These are phyloP conservation scores for Casuarius casuarius DNA, from an alignment of 2,113 vertebrate species.

Conservation along the genomic window DNA sequence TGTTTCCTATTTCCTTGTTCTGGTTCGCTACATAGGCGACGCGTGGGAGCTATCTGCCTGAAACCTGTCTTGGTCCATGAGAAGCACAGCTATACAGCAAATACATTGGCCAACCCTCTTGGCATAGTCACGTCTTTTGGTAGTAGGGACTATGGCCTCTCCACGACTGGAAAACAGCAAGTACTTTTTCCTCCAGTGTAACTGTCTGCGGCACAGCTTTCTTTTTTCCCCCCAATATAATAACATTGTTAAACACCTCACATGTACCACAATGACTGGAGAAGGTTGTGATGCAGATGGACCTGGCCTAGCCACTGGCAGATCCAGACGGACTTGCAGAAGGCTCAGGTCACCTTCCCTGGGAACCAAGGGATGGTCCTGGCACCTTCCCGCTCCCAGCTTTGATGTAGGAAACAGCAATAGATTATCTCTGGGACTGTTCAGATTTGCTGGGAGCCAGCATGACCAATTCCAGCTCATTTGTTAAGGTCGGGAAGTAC, in stretches of 20 bases:
- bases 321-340: background rate
- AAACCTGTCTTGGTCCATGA: background rate
- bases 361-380: background rate
- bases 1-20: background rate
- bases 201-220: background rate
- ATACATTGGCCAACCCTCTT: background rate
- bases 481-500: background rate
- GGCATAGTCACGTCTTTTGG: background rate
- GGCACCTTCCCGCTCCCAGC: background rate
- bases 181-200: background rate
- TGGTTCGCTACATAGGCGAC: background rate
- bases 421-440: background rate
- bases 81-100: background rate
- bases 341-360: background rate
- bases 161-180: background rate
- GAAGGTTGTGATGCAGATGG: background rate
- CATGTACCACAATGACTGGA: rapidly evolving
- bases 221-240: rapidly evolving
- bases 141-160: background rate
- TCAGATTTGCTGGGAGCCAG: background rate
- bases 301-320: background rate
- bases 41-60: background rate
- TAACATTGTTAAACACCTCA: background rate
- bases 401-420: background rate
- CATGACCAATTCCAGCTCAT: background rate